Percentiles rank a stretch among this genome's conserved stretches.
Conservation (phyloP, 1,140 invertebrate species). For the Aphis craccivora region DNA sequence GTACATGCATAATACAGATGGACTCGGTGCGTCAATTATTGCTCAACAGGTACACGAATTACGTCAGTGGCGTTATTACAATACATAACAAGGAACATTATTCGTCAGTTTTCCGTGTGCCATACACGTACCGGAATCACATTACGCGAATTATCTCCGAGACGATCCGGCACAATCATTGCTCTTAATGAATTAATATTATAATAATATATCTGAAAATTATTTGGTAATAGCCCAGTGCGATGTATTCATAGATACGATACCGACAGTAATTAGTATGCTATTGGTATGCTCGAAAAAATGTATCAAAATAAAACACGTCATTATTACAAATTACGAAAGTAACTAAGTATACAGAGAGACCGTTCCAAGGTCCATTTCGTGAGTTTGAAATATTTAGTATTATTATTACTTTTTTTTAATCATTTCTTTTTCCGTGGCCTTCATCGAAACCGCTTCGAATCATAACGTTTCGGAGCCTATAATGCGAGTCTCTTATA, state of each 20-base stretch:
- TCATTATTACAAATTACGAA: slow-evolving; percentile 34
- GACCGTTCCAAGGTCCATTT: slow-evolving; percentile 20
- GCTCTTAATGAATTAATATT: slow-evolving; percentile 28
- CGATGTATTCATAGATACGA: not conserved
- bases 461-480: not conserved
- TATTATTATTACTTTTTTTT: slow-evolving; percentile 14
- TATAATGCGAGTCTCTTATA: too few species aligned
- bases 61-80: not conserved
- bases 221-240: not conserved
- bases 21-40: not conserved
- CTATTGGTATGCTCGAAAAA: not conserved
- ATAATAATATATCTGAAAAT: not conserved
- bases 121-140: not conserved
- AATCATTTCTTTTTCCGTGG: slow-evolving; percentile 20
- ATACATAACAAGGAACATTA: not conserved
- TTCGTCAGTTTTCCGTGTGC: not conserved
- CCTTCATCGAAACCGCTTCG: not conserved
- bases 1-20: not conserved
- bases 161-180: slow-evolving; percentile 21
- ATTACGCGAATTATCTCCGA: not conserved
- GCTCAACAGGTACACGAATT: not conserved
- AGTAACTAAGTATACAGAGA: not conserved
- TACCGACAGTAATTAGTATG: slow-evolving; percentile 19
- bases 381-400: not conserved
- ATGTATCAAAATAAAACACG: slow-evolving; percentile 3